Percentiles rank a stretch among this genome's conserved stretches.
Evolutionary conservation across 2,113 vertebrate genomes (phyloP).

Genomic region (Eulacestoma nigropectus): DNA sequence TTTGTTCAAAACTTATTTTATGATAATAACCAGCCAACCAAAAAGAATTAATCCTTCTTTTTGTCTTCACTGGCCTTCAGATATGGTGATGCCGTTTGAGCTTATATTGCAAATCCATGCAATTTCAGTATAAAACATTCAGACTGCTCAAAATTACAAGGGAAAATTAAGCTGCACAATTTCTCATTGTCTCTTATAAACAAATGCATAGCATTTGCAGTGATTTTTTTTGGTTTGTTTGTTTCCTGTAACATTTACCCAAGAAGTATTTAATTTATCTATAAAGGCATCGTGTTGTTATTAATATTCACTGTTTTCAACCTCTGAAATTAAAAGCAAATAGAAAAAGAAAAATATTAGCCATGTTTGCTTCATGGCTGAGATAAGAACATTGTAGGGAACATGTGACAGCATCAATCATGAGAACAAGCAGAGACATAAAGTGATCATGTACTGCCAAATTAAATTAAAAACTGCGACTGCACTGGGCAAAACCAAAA

Average conservation of each 20-base stretch:
- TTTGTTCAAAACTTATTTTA: not conserved
- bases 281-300: not conserved
- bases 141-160: not conserved
- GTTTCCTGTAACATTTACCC: not conserved
- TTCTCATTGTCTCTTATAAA: not conserved
- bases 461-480: not conserved
- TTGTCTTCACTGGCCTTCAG: not conserved
- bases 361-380: not conserved
- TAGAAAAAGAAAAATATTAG: not conserved
- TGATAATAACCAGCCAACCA: not conserved
- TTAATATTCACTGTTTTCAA: not conserved
- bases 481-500: not conserved
- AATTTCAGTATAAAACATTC: not conserved
- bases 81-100: not conserved
- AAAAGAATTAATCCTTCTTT: not conserved
- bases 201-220: not conserved
- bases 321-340: conserved; percentile 13
- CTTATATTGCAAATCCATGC: not conserved
- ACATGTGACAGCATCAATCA: not conserved
- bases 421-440: not conserved
- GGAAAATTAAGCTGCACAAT: not conserved
- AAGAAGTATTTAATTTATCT: not conserved
- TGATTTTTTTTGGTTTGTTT: not conserved
- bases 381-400: not conserved
- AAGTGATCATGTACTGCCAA: not conserved